Base-by-base conservation (phyloP, 1,140 invertebrate species). In the Goniozus legneri region DNA sequence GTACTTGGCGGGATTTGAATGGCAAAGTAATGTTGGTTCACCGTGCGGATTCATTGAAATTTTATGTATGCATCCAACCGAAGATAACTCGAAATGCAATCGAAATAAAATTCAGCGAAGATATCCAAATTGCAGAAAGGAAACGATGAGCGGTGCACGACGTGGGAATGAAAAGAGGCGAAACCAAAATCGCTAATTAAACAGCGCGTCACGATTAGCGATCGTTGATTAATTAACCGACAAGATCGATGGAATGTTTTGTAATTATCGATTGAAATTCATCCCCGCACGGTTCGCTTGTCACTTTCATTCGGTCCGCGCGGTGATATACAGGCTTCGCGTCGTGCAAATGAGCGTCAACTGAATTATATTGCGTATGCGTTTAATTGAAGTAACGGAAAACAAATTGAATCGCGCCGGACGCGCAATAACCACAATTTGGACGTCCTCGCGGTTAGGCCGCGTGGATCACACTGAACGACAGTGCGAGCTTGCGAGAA, bases 401-500 rank as follows among this genome's bases (percentile, higher is more conserved):
- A 27, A 27, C 24, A 27, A 27, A 27, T 10, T 27, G 24, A 27
- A 10, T 27, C 24, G 24, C 24, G 24, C 24, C 4, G 4, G 24
- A 6, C 10, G 4, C 4, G 4, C 10, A 6, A 10, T 27, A 10
- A 27, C 24, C 4, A 6, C 6, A 8, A 19, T 12, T 38, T n/a
- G 34, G 24, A 33, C 19, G 21, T 50, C 39, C 43, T 49, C 50
- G 43, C 50, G 43, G 43, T 44, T 33, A 33, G 46, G 37, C 46
- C 54, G 56, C 56, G 54, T 52, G 50, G 46, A 50, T 57, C 50
- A 35, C 20, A 58, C 56, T 58, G 54, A 46, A 34, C 13, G 44
- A 44, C 24, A 27, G 24, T 4, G 24, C 4, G 24, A 13, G 32
- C 44, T 35, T 31, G n/a, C 19, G 7, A 27, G 42, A 46, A 42